A percentile compares a stretch with the other conserved stretches of the same genome.
Conservation (phyloP, 1,140 invertebrate species). For the Drosophila oshimai region DNA sequence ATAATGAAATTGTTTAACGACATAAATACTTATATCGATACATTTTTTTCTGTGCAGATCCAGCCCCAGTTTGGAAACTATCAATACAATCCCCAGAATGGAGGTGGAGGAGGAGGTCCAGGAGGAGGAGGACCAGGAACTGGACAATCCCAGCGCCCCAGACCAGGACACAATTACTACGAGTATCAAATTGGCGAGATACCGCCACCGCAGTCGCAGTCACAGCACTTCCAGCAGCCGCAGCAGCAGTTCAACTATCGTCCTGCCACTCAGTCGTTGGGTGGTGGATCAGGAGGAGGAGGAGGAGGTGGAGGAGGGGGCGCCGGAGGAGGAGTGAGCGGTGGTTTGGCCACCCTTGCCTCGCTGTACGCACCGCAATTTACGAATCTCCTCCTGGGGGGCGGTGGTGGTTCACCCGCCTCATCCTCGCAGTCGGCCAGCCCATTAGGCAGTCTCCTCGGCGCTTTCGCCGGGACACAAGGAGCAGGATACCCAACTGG, state of each 20-base stretch:
- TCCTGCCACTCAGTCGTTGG: constrained; percentile 38
- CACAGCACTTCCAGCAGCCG: constrained; percentile 38
- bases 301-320: neutral
- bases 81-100: constrained; percentile 37
- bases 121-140: constrained; percentile 1
- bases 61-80: constrained; percentile 32
- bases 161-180: constrained; percentile 74
- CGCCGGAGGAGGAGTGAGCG: constrained; percentile 15
- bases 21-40: too few relatives aligned
- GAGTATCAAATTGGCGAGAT: constrained; percentile 80
- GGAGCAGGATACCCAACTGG: constrained; percentile 22
- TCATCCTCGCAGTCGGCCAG: constrained; percentile 40
- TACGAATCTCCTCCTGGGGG: constrained; percentile 75
- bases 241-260: constrained; percentile 71
- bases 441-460: constrained; percentile 72
- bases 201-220: constrained; percentile 58
- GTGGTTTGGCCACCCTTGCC: constrained; percentile 66
- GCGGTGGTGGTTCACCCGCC: constrained; percentile 39
- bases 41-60: neutral
- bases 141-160: constrained; percentile 33
- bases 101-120: neutral
- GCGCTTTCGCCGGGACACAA: constrained; percentile 51
- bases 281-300: neutral
- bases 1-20: too few relatives aligned
- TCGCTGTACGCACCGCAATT: constrained; percentile 80